Conservation (phyloP, 2,888 invertebrate genomes). For the Danaus chrysippus region DNA sequence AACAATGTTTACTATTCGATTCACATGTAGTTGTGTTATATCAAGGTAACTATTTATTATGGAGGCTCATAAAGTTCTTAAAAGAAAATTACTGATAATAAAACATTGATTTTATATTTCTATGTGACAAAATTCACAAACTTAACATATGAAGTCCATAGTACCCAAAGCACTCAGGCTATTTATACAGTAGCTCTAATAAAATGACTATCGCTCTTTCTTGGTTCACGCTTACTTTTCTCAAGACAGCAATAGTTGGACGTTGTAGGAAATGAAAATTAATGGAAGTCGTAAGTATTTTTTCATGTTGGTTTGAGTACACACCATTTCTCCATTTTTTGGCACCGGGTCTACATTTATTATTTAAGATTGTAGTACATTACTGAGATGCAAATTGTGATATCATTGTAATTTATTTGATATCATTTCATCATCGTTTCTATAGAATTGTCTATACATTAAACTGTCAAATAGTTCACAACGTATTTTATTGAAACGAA, state of each 20-base stretch:
- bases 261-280: constrained; percentile 75
- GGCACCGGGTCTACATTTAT: constrained; percentile 72
- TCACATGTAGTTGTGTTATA: too few species aligned
- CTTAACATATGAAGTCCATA: constrained; percentile 19
- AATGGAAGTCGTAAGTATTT: constrained; percentile 74
- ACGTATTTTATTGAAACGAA: too few species aligned
- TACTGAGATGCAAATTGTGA: constrained; percentile 57
- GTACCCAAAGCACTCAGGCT: constrained; percentile 15
- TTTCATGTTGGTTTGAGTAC: constrained; percentile 77
- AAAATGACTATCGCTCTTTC: constrained; percentile 32
- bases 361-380: constrained; percentile 62
- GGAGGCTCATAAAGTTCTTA: not conserved
- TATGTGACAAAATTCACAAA: constrained; percentile 19
- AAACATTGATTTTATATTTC: constrained; percentile 21
- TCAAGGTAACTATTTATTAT: too few species aligned
- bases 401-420: constrained; percentile 39
- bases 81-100: constrained; percentile 5
- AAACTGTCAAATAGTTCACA: too few species aligned
- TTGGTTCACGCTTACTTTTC: constrained; percentile 44
- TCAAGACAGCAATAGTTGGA: constrained; percentile 68
- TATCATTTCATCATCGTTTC: constrained; percentile 8
- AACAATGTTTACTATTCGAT: too few species aligned
- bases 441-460: not conserved
- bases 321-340: constrained; percentile 75
- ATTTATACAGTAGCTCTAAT: constrained; percentile 30